Conservation (phyloP, 2,113 vertebrate genomes). For the Tinamus guttatus region DNA sequence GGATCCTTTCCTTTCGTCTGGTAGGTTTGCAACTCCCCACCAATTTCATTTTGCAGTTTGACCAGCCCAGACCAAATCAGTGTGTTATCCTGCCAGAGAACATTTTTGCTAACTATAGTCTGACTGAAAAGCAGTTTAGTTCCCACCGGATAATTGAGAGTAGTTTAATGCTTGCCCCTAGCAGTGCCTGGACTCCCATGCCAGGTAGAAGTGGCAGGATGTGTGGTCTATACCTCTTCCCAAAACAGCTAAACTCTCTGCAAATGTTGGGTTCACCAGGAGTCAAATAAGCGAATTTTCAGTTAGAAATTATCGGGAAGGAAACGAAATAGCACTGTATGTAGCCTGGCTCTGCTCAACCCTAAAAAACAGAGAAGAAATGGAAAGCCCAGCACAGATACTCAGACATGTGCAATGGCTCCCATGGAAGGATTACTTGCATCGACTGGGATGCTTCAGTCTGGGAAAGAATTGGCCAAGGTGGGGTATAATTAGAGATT, state of each 20-base stretch:
- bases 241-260: background rate
- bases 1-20: constrained; percentile 31
- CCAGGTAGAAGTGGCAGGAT: fast-evolving
- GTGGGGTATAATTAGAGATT: background rate
- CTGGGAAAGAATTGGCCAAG: background rate
- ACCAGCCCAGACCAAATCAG: background rate
- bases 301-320: background rate
- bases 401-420: fast-evolving
- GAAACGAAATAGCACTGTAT: background rate
- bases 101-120: background rate
- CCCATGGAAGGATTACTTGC: background rate
- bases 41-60: constrained; percentile 20
- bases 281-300: background rate
- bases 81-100: background rate
- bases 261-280: background rate
- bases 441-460: background rate
- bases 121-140: background rate
- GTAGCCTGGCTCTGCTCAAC: background rate
- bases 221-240: background rate
- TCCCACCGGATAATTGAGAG: background rate
- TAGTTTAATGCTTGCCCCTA: background rate
- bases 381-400: background rate
- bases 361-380: background rate
- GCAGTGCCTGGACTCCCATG: background rate
- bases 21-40: constrained; percentile 31